phyloP scores from a whole-genome alignment of 2,888 invertebrate genomes.

The Leptopterna dolabrata region DNA sequence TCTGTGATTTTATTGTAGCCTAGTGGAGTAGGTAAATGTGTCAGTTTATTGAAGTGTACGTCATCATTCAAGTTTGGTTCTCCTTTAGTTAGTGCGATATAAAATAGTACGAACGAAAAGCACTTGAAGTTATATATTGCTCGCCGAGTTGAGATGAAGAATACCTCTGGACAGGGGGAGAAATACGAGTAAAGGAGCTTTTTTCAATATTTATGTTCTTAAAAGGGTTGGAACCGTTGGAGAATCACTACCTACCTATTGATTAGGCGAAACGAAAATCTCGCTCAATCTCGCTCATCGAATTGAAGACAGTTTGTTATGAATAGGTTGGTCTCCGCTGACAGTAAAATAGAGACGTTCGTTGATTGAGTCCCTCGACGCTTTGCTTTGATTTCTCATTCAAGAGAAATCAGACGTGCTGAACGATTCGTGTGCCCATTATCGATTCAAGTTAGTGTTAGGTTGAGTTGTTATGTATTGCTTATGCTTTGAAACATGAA shows the following conservation, averaged over 20 bases:
- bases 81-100: too few species aligned
- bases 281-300: not conserved
- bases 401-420: not conserved
- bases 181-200: not conserved
- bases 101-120: not conserved
- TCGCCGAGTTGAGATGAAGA: not conserved
- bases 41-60: not conserved
- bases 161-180: not conserved
- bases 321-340: not conserved
- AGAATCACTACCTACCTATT: not conserved
- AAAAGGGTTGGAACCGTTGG: not conserved
- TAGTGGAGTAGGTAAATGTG: not conserved
- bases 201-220: conserved; percentile 1
- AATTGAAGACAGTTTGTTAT: not conserved
- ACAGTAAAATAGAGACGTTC: not conserved
- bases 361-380: not conserved
- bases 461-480: too few species aligned
- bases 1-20: not conserved
- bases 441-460: too few species aligned
- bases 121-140: not conserved
- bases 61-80: too few species aligned
- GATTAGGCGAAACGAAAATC: not conserved
- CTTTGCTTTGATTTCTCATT: not conserved
- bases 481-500: too few species aligned
- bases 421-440: too few species aligned